Evolutionary conservation across 2,797 vertebrate genomes (phyloP).

Genomic region (Falco berigora): DNA sequence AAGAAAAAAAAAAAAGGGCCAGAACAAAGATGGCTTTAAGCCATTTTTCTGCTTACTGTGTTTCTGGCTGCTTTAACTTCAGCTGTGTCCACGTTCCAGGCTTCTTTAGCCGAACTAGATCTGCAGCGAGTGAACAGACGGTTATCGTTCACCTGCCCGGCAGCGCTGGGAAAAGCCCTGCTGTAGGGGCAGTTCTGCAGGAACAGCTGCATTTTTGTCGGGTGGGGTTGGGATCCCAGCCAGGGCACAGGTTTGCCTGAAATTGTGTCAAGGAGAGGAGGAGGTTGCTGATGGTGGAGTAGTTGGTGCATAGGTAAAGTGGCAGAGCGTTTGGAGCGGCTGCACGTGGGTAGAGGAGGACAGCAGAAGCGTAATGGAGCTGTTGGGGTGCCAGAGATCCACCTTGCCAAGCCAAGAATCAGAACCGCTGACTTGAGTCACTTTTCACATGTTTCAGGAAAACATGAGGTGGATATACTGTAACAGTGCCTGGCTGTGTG

Average conservation of each 20-base stretch:
- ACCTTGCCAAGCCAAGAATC: background rate
- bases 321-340: background rate
- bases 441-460: background rate
- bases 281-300: background rate
- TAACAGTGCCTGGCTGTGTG: background rate
- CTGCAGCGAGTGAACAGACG: background rate
- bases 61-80: background rate
- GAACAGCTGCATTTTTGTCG: background rate
- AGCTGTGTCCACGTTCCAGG: background rate
- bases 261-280: background rate
- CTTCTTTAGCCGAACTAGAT: background rate
- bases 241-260: background rate
- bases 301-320: background rate
- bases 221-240: background rate
- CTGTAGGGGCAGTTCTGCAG: background rate
- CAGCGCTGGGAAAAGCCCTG: background rate
- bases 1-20: background rate
- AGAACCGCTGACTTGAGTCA: rapidly evolving
- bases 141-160: background rate
- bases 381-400: background rate
- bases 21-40: background rate
- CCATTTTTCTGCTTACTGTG: background rate
- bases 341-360: rapidly evolving
- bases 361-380: background rate
- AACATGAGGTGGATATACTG: background rate